Percentiles rank a stretch among this genome's conserved stretches.
Evolutionary conservation across 2,113 vertebrate species (phyloP).

Genomic region (Chaetorhynchus papuensis): DNA sequence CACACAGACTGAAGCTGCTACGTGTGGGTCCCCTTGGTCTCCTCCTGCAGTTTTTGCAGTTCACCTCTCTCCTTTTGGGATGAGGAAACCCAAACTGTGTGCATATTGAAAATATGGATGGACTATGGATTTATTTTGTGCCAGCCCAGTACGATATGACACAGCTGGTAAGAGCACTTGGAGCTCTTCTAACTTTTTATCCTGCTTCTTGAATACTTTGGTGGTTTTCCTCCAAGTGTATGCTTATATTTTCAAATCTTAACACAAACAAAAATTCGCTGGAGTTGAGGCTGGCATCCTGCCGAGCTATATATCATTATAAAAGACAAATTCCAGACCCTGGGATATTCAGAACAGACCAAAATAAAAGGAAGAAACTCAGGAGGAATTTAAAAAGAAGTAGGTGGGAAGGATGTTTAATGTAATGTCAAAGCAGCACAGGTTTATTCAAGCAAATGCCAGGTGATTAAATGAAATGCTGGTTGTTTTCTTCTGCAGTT

Average conservation of each 20-base stretch:
- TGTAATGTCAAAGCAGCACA: not conserved
- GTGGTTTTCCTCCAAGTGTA: not conserved
- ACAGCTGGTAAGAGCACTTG: not conserved
- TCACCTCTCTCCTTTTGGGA: not conserved
- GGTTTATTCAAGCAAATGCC: not conserved
- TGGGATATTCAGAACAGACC: not conserved
- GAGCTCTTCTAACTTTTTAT: not conserved
- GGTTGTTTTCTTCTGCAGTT: not conserved
- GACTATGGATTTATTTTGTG: fast-evolving
- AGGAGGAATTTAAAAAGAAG: not conserved
- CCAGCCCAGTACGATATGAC: not conserved
- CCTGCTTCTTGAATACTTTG: not conserved
- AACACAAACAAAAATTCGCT: not conserved
- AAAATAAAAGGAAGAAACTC: not conserved
- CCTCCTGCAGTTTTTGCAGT: not conserved
- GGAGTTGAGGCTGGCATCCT: not conserved
- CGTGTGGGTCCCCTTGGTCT: not conserved
- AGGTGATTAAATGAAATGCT: not conserved
- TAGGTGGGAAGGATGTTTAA: not conserved
- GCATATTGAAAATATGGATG: fast-evolving
- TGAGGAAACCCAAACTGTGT: not conserved
- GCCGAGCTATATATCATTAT: not conserved
- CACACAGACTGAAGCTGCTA: not conserved
- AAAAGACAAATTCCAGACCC: not conserved
- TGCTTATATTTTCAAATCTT: conserved; percentile 15